Base-by-base conservation (phyloP, 92 coral and sea anemone genomes). In the Parazoanthus darwini region DNA sequence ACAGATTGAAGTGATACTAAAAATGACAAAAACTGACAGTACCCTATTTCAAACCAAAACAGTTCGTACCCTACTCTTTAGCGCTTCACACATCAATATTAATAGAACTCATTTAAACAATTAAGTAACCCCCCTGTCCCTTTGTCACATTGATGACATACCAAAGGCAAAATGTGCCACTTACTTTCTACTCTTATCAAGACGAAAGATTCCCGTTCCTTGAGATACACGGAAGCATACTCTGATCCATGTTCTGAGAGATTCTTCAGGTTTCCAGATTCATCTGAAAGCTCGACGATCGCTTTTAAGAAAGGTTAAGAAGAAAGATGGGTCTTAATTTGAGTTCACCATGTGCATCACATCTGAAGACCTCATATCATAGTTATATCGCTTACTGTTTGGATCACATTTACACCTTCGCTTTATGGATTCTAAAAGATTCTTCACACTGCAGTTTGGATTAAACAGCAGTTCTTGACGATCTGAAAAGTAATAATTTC, bases 151-250 rank as follows among this genome's bases (percentile, higher is more conserved):
- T 29, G 33, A 29, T 48, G 51, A 54, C 9, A 11, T 54, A 2
- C 20, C 3, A 54, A 9, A 54, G 59, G 59, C 59, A 20, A 13
- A 2, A 39, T 25, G 23, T 29, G 44, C 26, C 8, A 95, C 99
- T 97, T 90, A 97, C 99, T 95, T 78, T 97, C 97, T 22, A 97
- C 98, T 94, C 81, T 90, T 8, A 97, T 95, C n/a, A 97, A 95
- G 65, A 97, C 95, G 35, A 95, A 95, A 23, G 94, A 94, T 56
- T 96, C 98, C 56, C 99, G 80, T 13, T 97, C 95, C 58, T 95
- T 97, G 36, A 97, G 90, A 74, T 92, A 86, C 54, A 89, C 94
- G 0, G 95, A 90, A 3, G 99, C 99, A 33, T 93, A 93, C 44
- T 94, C 95, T 26, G 90, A 79, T 23, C 91, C 92, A 56, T 93